Conservation (phyloP, 2,113 vertebrate genomes). For the Ophiodon elongatus region DNA sequence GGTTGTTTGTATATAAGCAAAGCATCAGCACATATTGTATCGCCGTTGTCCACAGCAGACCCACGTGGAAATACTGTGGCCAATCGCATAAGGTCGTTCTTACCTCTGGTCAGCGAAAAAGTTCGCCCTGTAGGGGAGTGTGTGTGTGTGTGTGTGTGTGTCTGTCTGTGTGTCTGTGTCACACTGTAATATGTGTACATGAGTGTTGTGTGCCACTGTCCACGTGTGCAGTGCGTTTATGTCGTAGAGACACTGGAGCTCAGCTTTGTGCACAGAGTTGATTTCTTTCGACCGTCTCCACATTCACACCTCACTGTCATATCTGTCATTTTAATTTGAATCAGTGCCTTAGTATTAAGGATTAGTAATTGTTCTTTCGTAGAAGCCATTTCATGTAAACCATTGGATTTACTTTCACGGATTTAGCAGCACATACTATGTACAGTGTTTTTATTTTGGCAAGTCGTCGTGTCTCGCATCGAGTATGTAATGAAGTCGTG, state of each 20-base stretch:
- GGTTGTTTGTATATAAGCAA: slow-evolving; percentile 53
- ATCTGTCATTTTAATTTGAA: slow-evolving; percentile 60
- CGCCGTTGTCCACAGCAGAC: slow-evolving; percentile 31
- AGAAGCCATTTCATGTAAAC: slow-evolving; percentile 46
- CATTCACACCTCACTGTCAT: slow-evolving; percentile 39
- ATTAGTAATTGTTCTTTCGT: slow-evolving; percentile 49
- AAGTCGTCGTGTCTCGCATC: slow-evolving; percentile 56
- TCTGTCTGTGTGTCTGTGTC: no score
- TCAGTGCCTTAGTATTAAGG: slow-evolving; percentile 79
- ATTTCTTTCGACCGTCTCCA: slow-evolving; percentile 37
- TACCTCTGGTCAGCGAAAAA: slow-evolving; percentile 53
- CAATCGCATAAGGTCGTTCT: slow-evolving; percentile 39
- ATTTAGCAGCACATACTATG: slow-evolving; percentile 61
- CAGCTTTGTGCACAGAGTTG: neutral
- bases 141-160: slow-evolving; percentile 24
- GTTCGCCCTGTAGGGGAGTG: slow-evolving; percentile 17
- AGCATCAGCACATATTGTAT: slow-evolving; percentile 43
- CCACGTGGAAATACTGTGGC: slow-evolving; percentile 48
- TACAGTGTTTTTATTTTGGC: slow-evolving; percentile 59
- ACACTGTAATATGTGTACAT: no score
- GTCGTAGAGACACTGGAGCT: no score
- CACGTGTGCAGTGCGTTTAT: slow-evolving; percentile 43
- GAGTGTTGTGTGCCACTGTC: slow-evolving; percentile 40
- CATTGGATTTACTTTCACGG: slow-evolving; percentile 37
- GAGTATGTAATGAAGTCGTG: slow-evolving; percentile 31